A percentile compares a stretch with the other conserved stretches of the same genome.
phyloP scores from a whole-genome alignment of 2,888 invertebrate species.

The Boloria euphrosyne region DNA sequence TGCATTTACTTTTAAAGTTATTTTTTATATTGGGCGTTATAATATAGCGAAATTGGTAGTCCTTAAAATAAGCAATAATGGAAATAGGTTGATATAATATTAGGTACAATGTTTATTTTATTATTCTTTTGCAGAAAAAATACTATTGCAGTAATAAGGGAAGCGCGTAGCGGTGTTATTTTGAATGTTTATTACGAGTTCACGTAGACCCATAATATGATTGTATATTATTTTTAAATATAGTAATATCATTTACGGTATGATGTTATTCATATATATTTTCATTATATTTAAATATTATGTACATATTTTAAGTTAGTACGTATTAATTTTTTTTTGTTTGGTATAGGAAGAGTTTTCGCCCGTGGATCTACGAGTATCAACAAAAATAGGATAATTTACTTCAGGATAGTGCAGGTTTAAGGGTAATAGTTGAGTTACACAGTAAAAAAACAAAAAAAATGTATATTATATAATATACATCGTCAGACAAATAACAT shows the following conservation, averaged over 20 bases:
- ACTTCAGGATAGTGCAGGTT: too few species aligned
- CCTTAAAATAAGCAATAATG: slow-evolving; percentile 47
- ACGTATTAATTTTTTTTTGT: too few species aligned
- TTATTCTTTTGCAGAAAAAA: slow-evolving; percentile 16
- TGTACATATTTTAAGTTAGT: too few species aligned
- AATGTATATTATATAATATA: too few species aligned
- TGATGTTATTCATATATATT: too few species aligned
- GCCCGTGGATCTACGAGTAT: too few species aligned
- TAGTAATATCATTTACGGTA: background rate
- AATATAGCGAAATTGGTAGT: slow-evolving; percentile 58
- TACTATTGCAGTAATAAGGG: slow-evolving; percentile 9
- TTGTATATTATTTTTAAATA: background rate
- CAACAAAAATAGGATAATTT: too few species aligned
- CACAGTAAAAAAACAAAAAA: too few species aligned
- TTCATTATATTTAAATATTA: too few species aligned
- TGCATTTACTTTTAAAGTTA: slow-evolving; percentile 57
- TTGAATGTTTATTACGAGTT: slow-evolving; percentile 7
- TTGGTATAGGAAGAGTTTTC: too few species aligned
- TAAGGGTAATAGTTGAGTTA: too few species aligned
- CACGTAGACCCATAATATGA: background rate
- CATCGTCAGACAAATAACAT: too few species aligned
- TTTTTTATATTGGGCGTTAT: slow-evolving; percentile 57
- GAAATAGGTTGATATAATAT: slow-evolving; percentile 27
- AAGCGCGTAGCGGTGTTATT: slow-evolving; percentile 8
- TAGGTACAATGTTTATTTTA: slow-evolving; percentile 15